phyloP scores from a whole-genome alignment of 2,113 vertebrate species.

The Meriones unguiculatus region DNA sequence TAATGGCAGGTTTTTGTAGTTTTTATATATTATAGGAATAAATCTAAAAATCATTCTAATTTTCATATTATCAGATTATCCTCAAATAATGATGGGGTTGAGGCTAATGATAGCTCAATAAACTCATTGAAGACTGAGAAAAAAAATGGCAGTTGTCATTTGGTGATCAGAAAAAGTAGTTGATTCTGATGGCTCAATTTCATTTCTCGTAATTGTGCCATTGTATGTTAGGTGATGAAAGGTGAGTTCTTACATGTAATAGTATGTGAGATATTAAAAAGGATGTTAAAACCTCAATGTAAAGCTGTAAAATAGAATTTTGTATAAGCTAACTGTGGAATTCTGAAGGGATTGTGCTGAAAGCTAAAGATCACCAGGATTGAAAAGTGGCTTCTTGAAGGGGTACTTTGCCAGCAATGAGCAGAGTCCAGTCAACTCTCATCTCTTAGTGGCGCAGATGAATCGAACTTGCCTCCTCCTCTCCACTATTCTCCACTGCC shows the following conservation, averaged over 20 bases:
- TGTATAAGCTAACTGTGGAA: background rate
- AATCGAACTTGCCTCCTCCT: background rate
- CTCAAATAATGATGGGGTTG: background rate
- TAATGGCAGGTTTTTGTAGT: background rate
- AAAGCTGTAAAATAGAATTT: background rate
- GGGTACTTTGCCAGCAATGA: background rate
- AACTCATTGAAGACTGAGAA: background rate
- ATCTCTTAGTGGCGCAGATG: background rate
- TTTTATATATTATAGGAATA: background rate
- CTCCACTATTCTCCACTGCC: background rate
- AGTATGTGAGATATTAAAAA: background rate
- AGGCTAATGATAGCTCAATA: background rate
- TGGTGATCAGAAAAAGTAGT: background rate
- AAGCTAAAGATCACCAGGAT: background rate
- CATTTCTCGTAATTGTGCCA: background rate
- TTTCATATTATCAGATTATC: background rate
- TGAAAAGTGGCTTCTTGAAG: background rate
- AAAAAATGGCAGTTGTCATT: background rate
- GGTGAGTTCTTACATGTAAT: background rate
- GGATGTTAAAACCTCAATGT: background rate
- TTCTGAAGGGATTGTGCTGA: background rate
- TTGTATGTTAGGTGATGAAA: background rate
- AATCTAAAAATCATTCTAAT: background rate
- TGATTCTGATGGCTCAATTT: background rate
- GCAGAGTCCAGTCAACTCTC: background rate